Evolutionary conservation across 1,140 invertebrate species (phyloP).

Genomic region (Nasonia vitripennis): DNA sequence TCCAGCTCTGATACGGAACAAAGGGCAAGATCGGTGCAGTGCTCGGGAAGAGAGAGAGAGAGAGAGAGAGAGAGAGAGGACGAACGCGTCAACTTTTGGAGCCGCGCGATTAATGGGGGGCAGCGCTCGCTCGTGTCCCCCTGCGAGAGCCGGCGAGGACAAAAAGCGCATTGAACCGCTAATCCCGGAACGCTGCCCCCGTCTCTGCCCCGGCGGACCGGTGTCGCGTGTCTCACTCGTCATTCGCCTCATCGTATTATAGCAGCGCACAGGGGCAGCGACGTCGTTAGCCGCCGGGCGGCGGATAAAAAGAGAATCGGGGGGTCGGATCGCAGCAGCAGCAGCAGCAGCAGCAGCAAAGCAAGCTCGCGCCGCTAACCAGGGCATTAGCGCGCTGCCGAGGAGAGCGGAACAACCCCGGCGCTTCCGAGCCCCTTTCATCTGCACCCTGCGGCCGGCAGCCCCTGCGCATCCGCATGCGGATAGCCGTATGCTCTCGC

Average conservation of each 20-base stretch:
- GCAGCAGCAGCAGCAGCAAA: constrained; percentile 51
- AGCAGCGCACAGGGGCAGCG: neutral
- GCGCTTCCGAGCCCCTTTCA: constrained; percentile 51
- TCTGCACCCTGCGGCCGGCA: constrained; percentile 13
- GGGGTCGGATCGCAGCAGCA: no score
- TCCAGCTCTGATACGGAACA: no score
- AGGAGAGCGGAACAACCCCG: constrained; percentile 44
- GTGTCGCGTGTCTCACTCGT: constrained; percentile 35
- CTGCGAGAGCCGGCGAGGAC: no score
- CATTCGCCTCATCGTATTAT: neutral
- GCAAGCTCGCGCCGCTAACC: constrained; percentile 62
- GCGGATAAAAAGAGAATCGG: constrained; percentile 16
- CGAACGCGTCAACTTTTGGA: no score
- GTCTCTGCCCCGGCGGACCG: neutral
- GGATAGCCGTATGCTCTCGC: neutral
- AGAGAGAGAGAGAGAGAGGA: no score
- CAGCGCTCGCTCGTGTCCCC: no score
- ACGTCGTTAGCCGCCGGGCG: constrained; percentile 36
- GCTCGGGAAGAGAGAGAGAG: no score
- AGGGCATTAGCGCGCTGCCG: constrained; percentile 59
- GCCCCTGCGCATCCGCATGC: neutral
- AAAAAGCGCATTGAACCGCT: constrained; percentile 33
- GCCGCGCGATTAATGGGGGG: no score
- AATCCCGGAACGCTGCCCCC: constrained; percentile 35
- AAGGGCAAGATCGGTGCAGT: no score